Base-by-base conservation (phyloP, 2,888 invertebrate species). In the Galeopsomyia nigrocyanea region DNA sequence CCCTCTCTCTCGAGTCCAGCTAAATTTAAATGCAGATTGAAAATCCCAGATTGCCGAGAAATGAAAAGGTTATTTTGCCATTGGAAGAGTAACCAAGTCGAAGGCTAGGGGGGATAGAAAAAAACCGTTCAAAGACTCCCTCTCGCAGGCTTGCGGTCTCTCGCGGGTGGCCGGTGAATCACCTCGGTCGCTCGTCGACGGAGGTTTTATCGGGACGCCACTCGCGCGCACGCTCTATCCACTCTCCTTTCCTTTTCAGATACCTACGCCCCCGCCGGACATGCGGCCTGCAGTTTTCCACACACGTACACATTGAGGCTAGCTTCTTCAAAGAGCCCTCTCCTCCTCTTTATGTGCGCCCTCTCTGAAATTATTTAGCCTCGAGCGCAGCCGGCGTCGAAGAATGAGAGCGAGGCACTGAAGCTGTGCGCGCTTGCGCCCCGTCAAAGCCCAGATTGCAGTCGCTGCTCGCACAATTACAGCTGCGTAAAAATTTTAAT, bases 341-440 rank as follows among this genome's bases (percentile, higher is more conserved):
- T 58, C 26, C 39, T 13, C 22, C 55, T 55, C 22, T 55, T 31
- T 31, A 31, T 16, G 53, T 21, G 16, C 67, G 7, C 19, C 39
- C 57, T 22, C 66, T 71, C 67, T 71, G 71, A 71, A 71, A 71
- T 71, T 67, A 71, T 71, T 71, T 71, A 71, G 67, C 67, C 65
- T 60, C 53, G 61, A 71, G 70, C 62, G 56, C 26, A 31, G n/a
- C 57, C 66, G 50, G 13, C 70, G 26, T 61, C 49, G 65, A 57
- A 65, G 62, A 66, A 71, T 62, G 70, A 71, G 69, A 64, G 26
- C 50, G 21, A 58, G 63, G 51, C 56, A 66, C 49, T 58, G 31
- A 31, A 31, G 31, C 31, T 31, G 31, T 31, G 3, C 31, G 31
- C 31, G 7, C 7, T 31, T 31, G 7, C 7, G 7, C 7, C 31